Base-by-base conservation (phyloP, 2,797 vertebrate species). In the Naso thynnoides region DNA sequence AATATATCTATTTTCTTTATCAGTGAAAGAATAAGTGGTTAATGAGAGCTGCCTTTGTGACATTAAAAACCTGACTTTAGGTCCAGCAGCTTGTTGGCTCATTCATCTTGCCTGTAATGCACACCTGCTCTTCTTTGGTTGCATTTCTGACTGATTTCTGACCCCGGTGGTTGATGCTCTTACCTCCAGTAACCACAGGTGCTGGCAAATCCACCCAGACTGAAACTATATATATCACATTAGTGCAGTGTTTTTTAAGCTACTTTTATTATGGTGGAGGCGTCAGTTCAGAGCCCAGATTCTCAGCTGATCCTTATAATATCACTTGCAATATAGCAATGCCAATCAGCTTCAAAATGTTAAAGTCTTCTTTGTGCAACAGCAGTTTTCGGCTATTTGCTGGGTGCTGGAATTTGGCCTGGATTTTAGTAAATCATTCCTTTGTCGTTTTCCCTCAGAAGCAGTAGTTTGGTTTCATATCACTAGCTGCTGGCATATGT, bases 381-480 rank as follows among this genome's bases (percentile, higher is more conserved):
- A 42, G 23, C 33, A 69, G 74, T 77, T 55, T 72, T 69, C 31
- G n/a, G 44, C 42, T 62, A 60, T 79, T 79, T 75, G 53, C 29
- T 65, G 42, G 63, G 8, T 47, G 39, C 24, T 68, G 64, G 72
- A 55, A 61, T 59, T n/a, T 52, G 58, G 49, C 58, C 53, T 2
- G 6, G 38, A 42, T 53, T 31, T 72, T 31, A n/a, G 48, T 62
- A 67, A 69, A 73, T 76, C 31, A 31, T 44, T 59, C 14, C 23
- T 18, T 55, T 11, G 64, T 63, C 47, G 15, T 64, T 69, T 50
- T 58, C 45, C 74, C 23, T 47, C 50, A 75, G 76, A 80, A 84
- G 79, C 83, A 75, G 81, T 53, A 67, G 74, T 86, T 84, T 74
- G 75, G 73, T 78, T 90, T 78, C 70, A 86, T 86, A 85, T 90